Evolutionary conservation across 2,888 invertebrate species (phyloP).

Genomic region (Acanthopleura granulata): DNA sequence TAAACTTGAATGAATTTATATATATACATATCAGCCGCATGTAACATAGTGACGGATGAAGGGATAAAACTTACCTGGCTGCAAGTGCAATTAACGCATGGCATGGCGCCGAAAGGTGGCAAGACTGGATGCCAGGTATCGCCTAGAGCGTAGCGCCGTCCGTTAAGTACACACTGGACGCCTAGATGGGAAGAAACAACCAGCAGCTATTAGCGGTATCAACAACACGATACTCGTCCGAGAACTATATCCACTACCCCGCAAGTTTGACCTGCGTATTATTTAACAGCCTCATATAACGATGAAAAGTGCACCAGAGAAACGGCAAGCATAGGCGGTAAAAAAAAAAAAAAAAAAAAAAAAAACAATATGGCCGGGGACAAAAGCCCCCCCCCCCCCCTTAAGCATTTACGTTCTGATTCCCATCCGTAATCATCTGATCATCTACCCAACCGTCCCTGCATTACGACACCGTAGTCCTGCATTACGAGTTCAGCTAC

Average conservation of each 20-base stretch:
- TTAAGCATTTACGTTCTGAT: too few relatives aligned
- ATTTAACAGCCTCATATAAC: neutral
- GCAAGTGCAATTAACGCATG: slow-evolving; percentile 58
- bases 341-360: neutral
- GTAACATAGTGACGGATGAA: neutral
- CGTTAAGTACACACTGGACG: slow-evolving; percentile 40
- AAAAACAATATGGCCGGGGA: too few relatives aligned
- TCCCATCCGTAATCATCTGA: too few relatives aligned
- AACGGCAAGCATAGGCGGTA: neutral
- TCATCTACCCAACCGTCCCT: too few relatives aligned
- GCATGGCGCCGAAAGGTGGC: slow-evolving; percentile 31
- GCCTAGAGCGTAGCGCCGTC: slow-evolving; percentile 39
- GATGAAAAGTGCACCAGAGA: neutral
- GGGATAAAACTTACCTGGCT: slow-evolving; percentile 27
- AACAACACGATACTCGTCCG: too few relatives aligned
- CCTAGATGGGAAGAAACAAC: slow-evolving; percentile 26
- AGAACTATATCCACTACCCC: too few relatives aligned
- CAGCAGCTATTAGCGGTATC: neutral
- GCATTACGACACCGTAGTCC: too few relatives aligned
- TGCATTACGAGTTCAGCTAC: too few relatives aligned
- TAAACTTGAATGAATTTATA: too few relatives aligned
- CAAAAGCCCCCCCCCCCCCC: too few relatives aligned
- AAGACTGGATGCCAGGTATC: slow-evolving; percentile 48
- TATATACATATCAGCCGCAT: neutral
- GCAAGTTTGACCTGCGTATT: too few relatives aligned